Conservation (phyloP, 1,140 invertebrate genomes). For the Drosophila navojoa region DNA sequence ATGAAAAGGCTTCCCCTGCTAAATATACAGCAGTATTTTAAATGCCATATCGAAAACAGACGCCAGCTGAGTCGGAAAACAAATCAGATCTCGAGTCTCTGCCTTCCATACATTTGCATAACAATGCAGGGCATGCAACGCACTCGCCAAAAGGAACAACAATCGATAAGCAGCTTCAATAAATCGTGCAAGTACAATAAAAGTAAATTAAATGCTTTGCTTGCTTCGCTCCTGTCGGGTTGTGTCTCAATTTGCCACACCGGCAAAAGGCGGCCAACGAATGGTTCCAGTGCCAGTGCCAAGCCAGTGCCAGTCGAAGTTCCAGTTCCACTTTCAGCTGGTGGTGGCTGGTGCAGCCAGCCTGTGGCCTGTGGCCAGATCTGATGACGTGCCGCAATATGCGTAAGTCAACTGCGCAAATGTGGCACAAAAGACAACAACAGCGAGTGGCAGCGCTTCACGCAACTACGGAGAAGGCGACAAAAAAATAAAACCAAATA, state of each 20-base stretch:
- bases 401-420: slow-evolving; percentile 63
- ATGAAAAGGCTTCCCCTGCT: too few species aligned
- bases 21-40: too few species aligned
- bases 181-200: slow-evolving; percentile 77
- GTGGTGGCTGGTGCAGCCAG: too few species aligned
- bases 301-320: slow-evolving; percentile 11
- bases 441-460: slow-evolving; percentile 30
- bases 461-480: slow-evolving; percentile 67
- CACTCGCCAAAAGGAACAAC: slow-evolving; percentile 32
- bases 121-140: slow-evolving; percentile 16
- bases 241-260: slow-evolving; percentile 71
- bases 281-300: neutral
- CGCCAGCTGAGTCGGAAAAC: too few species aligned
- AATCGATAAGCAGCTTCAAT: slow-evolving; percentile 67
- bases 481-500: neutral
- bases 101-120: neutral
- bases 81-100: neutral
- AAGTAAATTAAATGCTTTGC: slow-evolving; percentile 71
- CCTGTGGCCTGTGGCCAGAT: slow-evolving; percentile 37
- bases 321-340: slow-evolving; percentile 10
- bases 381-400: slow-evolving; percentile 69
- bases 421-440: slow-evolving; percentile 53
- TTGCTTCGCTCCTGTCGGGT: slow-evolving; percentile 28
- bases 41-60: too few species aligned
- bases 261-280: slow-evolving; percentile 19